phyloP scores from a whole-genome alignment of 2,797 vertebrate genomes.

The Valencia hispanica region DNA sequence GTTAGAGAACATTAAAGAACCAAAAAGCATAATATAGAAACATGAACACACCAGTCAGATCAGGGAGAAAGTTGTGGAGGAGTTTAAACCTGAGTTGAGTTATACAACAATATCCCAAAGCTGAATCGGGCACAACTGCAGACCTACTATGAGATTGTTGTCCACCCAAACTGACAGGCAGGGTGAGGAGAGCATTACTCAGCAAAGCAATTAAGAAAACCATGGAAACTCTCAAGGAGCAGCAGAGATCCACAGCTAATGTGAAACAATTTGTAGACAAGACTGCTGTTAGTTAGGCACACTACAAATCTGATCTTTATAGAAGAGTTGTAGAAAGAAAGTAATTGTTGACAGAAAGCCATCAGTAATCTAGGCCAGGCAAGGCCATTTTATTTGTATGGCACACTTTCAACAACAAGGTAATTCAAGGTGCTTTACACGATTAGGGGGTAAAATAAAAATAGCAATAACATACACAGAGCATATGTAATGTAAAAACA shows the following conservation, averaged over 20 bases:
- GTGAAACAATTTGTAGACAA: not conserved
- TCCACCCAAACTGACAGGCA: not conserved
- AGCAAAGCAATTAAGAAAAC: not conserved
- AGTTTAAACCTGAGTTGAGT: not conserved
- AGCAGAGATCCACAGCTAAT: not conserved
- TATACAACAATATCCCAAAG: not conserved
- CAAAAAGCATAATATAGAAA: not conserved
- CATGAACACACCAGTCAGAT: not conserved
- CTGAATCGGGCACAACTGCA: not conserved
- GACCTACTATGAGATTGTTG: not conserved
- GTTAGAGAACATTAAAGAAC: not conserved
- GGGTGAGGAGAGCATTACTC: not conserved
- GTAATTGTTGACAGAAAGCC: not conserved
- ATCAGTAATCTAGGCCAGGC: not conserved
- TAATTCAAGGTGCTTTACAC: no score
- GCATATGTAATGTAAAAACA: no score
- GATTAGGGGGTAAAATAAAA: no score
- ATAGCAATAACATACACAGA: no score
- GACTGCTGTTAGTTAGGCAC: no score
- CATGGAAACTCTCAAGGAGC: not conserved
- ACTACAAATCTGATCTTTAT: not conserved
- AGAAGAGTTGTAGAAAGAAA: not conserved
- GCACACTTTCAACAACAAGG: no score
- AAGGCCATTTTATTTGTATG: no score
- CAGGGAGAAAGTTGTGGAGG: not conserved